These are phyloP conservation scores for Phoxinus phoxinus DNA, from an alignment of 2,113 vertebrate species.

Conservation along the genomic window DNA sequence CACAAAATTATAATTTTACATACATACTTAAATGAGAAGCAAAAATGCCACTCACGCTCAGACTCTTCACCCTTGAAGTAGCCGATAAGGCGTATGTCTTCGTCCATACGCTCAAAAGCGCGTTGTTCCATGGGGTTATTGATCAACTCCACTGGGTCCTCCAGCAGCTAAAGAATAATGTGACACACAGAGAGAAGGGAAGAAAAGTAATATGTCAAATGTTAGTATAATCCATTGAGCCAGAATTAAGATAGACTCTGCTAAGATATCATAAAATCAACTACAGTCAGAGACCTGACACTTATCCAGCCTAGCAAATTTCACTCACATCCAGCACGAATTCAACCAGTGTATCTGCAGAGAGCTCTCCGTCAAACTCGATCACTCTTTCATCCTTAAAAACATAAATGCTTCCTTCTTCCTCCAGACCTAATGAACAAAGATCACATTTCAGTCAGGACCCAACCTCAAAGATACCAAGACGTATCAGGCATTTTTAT, in stretches of 20 bases:
- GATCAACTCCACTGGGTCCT: conserved; percentile 94
- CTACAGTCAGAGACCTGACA: neutral
- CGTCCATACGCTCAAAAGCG: conserved; percentile 92
- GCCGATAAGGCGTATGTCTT: conserved; percentile 92
- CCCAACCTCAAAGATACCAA: neutral
- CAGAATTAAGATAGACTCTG: too few relatives aligned
- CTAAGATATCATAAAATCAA: too few relatives aligned
- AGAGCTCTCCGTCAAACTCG: conserved; percentile 94
- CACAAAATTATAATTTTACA: neutral
- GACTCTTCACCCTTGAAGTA: conserved; percentile 94
- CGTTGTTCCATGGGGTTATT: conserved; percentile 89
- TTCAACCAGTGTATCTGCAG: conserved; percentile 92
- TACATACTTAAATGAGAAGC: neutral
- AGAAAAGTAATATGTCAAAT: too few relatives aligned
- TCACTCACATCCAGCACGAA: conserved; percentile 92
- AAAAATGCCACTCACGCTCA: conserved; percentile 79
- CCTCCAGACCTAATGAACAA: conserved; percentile 81
- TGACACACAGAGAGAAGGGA: neutral
- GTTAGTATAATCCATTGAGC: too few relatives aligned
- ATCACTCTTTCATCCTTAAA: conserved; percentile 92
- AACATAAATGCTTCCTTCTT: conserved; percentile 92
- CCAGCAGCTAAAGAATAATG: conserved; percentile 80
- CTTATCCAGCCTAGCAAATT: neutral
- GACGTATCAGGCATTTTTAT: neutral
- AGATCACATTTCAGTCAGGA: neutral